phyloP scores from a whole-genome alignment of 2,113 vertebrate species.

The Chiloscyllium plagiosum region DNA sequence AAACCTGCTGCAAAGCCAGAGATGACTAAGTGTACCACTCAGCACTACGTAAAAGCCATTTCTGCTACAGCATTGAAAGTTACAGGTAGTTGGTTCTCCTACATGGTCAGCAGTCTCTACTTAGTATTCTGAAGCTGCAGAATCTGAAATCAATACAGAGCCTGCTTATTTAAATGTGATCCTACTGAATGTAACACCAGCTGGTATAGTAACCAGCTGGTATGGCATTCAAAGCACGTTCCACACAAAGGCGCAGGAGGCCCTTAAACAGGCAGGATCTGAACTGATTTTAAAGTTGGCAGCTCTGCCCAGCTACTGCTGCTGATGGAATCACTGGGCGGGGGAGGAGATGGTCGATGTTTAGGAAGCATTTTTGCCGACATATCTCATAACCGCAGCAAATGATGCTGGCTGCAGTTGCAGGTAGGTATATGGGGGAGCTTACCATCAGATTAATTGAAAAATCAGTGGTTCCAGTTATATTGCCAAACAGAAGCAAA shows the following conservation, averaged over 20 bases:
- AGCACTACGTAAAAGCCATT: not conserved
- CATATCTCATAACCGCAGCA: not conserved
- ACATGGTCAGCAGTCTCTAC: not conserved
- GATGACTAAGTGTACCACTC: not conserved
- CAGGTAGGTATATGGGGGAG: not conserved
- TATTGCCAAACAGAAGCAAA: not conserved
- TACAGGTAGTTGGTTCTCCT: not conserved
- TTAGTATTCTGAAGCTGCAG: not conserved
- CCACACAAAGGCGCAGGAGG: not conserved
- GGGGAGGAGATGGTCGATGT: not conserved
- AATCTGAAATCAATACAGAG: not conserved
- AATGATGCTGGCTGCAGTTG: not conserved
- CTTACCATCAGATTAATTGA: not conserved
- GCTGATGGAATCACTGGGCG: not conserved
- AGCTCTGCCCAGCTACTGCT: not conserved
- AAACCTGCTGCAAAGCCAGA: not conserved
- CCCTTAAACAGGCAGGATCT: not conserved
- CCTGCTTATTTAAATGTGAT: conserved; percentile 11
- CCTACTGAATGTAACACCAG: not conserved
- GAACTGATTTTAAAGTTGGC: not conserved
- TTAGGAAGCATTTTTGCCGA: not conserved
- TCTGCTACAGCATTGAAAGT: not conserved
- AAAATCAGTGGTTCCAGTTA: not conserved
- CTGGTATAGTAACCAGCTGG: conserved; percentile 20
- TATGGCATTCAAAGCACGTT: not conserved